Conservation (phyloP, 2,888 invertebrate genomes). For the Lissonota sp. region DNA sequence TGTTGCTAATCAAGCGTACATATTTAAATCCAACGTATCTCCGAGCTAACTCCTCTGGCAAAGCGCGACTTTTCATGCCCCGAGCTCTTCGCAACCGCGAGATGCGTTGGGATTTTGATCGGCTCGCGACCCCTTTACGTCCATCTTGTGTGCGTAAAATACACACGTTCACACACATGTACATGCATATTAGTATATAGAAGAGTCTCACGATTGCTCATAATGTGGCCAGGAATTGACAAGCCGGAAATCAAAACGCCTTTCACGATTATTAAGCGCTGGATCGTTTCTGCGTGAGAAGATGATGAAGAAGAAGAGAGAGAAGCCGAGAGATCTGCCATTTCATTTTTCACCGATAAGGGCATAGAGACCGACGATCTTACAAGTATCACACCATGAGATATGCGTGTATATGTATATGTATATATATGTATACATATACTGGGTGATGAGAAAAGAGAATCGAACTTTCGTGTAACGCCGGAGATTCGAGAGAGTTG, state of each 20-base stretch:
- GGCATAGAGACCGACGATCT: constrained; percentile 20
- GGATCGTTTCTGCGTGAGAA: not conserved
- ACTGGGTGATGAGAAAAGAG: not conserved
- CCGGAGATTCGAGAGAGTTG: constrained; percentile 52
- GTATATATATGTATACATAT: too few species aligned
- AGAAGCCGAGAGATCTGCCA: constrained; percentile 1
- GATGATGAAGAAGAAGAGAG: constrained; percentile 16
- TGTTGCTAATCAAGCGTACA: constrained; percentile 31
- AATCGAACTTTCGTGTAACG: constrained; percentile 25
- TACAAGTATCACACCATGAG: constrained; percentile 3
- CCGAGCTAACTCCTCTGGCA: not conserved
- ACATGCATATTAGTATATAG: not conserved
- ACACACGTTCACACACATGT: too few species aligned
- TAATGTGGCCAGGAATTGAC: constrained; percentile 9
- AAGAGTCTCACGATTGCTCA: not conserved
- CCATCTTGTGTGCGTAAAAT: constrained; percentile 39
- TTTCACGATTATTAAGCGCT: constrained; percentile 1
- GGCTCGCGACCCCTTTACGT: constrained; percentile 48
- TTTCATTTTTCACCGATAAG: constrained; percentile 48
- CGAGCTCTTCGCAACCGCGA: not conserved
- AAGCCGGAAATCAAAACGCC: constrained; percentile 43
- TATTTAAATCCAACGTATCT: constrained; percentile 28
- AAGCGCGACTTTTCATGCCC: constrained; percentile 6
- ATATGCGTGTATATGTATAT: not conserved
- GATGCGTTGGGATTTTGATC: not conserved